A percentile compares a stretch with the other conserved stretches of the same genome.
phyloP scores from a whole-genome alignment of 1,140 invertebrate genomes.

The Trachymyrmex cornetzi region DNA sequence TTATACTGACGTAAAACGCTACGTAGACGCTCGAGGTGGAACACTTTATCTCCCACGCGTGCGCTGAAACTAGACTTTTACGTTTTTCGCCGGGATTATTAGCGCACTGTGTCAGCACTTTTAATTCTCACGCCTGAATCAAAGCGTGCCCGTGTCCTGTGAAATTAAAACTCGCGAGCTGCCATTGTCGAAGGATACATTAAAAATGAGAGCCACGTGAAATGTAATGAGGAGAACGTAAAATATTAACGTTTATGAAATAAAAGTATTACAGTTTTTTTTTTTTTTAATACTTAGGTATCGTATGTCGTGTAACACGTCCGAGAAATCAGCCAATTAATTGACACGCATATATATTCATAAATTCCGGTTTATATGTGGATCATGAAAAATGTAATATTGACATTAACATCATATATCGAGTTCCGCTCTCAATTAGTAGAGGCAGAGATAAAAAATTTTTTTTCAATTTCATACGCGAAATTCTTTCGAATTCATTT shows the following conservation, averaged over 20 bases:
- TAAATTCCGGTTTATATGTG: slow-evolving; percentile 1
- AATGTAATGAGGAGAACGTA: slow-evolving; percentile 2
- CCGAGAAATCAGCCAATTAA: slow-evolving; percentile 32
- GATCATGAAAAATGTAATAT: neutral
- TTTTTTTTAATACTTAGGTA: neutral
- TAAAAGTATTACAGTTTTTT: slow-evolving; percentile 5
- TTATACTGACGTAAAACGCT: slow-evolving; percentile 28
- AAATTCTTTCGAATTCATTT: slow-evolving; percentile 13
- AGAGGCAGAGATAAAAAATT: neutral
- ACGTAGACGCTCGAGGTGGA: neutral
- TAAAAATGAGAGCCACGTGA: slow-evolving; percentile 25
- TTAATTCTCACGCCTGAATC: slow-evolving; percentile 52
- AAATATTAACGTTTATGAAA: neutral
- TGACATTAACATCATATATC: slow-evolving; percentile 7
- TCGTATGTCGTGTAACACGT: neutral
- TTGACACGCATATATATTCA: neutral
- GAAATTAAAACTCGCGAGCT: slow-evolving; percentile 44
- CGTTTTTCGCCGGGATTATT: slow-evolving; percentile 36
- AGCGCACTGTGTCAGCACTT: slow-evolving; percentile 32
- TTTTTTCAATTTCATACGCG: neutral
- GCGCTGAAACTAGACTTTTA: slow-evolving; percentile 27
- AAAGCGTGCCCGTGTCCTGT: slow-evolving; percentile 35
- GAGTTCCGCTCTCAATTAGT: slow-evolving; percentile 26
- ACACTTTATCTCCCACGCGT: slow-evolving; percentile 27
- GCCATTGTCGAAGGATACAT: slow-evolving; percentile 8